A percentile compares a stretch with the other conserved stretches of the same genome.
Conservation (phyloP, 2,797 vertebrate species). For the Mormyrus proboscirostris region DNA sequence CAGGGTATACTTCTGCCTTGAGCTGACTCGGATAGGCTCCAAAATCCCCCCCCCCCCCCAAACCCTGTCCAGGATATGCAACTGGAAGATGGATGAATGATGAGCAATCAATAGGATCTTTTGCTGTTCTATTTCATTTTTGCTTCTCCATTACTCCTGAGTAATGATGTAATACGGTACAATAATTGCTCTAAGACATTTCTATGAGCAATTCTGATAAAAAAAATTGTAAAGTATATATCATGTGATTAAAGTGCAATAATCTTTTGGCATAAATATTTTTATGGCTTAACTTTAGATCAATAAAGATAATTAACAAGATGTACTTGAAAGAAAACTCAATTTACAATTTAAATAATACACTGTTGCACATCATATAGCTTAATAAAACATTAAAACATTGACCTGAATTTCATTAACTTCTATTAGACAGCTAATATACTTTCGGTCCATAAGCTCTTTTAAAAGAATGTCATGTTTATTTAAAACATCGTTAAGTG, state of each 20-base stretch:
- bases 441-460: neutral
- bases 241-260: conserved; percentile 1
- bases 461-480: neutral
- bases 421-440: neutral
- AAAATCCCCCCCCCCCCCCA: neutral
- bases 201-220: neutral
- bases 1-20: neutral
- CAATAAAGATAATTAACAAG: conserved; percentile 12
- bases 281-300: neutral
- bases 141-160: neutral
- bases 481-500: neutral
- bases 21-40: neutral
- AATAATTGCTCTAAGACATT: neutral
- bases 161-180: neutral
- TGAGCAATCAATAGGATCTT: neutral
- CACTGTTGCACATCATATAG: conserved; percentile 6
- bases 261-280: neutral
- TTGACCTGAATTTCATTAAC: neutral
- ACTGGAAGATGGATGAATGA: neutral
- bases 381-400: conserved; percentile 12
- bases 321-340: conserved; percentile 6
- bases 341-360: conserved; percentile 10
- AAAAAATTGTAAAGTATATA: neutral
- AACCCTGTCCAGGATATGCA: neutral
- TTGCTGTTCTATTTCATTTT: neutral